Percentiles rank a stretch among this genome's conserved stretches.
phyloP scores from a whole-genome alignment of 2,797 vertebrate genomes.

The Perodicticus potto region DNA sequence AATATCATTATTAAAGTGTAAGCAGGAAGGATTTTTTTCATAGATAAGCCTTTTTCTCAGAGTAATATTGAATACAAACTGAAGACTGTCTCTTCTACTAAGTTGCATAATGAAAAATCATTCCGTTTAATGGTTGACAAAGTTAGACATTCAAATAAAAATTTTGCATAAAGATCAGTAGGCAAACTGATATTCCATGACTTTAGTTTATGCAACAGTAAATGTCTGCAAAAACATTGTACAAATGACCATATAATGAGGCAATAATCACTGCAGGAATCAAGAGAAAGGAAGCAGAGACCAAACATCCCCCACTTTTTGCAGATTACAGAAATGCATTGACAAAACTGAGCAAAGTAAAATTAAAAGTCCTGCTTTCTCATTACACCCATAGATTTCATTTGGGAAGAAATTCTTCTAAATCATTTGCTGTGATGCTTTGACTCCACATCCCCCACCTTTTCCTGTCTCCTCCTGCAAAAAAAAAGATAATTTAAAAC shows the following conservation, averaged over 20 bases:
- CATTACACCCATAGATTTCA: slow-evolving; percentile 72
- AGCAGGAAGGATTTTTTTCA: slow-evolving; percentile 83
- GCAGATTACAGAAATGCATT: slow-evolving; percentile 77
- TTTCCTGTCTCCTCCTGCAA: not conserved
- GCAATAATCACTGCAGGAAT: slow-evolving; percentile 84
- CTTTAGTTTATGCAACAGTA: slow-evolving; percentile 88
- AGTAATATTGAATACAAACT: slow-evolving; percentile 87
- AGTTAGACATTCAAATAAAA: slow-evolving; percentile 92
- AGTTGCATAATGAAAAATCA: slow-evolving; percentile 91
- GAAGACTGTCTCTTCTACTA: slow-evolving; percentile 88
- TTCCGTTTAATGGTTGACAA: slow-evolving; percentile 93
- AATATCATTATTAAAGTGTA: slow-evolving; percentile 73
- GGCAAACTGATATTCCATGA: slow-evolving; percentile 86
- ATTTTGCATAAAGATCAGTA: slow-evolving; percentile 89
- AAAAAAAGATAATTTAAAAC: not conserved
- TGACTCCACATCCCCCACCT: not conserved
- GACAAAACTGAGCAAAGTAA: slow-evolving; percentile 67
- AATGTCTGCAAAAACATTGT: slow-evolving; percentile 87
- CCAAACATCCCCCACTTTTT: slow-evolving; percentile 77
- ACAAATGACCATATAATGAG: slow-evolving; percentile 88
- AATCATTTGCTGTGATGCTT: slow-evolving; percentile 54
- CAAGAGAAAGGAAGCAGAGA: slow-evolving; percentile 72
- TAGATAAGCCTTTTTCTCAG: slow-evolving; percentile 77
- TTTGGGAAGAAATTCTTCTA: slow-evolving; percentile 70
- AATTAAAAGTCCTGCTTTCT: slow-evolving; percentile 58